Base-by-base conservation (phyloP, 2,113 vertebrate species). In the Ramphastos sulfuratus region DNA sequence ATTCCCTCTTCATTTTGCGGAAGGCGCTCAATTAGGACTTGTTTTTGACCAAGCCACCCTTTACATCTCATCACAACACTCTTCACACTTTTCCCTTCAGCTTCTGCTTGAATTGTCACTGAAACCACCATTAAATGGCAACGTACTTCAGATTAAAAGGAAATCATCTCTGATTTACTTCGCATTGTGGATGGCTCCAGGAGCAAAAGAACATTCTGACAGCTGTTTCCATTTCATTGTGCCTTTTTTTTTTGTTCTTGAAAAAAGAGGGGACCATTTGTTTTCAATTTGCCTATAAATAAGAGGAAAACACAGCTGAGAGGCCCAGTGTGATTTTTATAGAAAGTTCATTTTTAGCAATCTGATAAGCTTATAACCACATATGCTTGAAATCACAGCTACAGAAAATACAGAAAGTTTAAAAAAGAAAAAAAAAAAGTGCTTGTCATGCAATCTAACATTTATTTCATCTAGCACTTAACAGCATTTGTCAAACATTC, bases 211-310 rank as follows among this genome's bases (percentile, higher is more conserved):
- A 73, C 96, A 96, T 97, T 97, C 96, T 96, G 95, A 98, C 98
- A 99, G 98, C 97, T 99, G 98, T 96, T 98, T 98, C 97, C 95
- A 98, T 98, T 98, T 98, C 97, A 97, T 96, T 96, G 95, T 93
- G 69, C 91, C 93, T 95, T 96, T 96, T 92, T 44, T 44, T 44
- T 44, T 44, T 44, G 15, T 16, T 44, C 5, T 44, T 44, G 55
- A 70, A 89, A 87, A 75, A 69, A 66, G 48, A 79, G 69, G 92
- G 95, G 76, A 95, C 96, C 98, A 98, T 98, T 98, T 98, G 98
- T 97, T 97, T 98, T 98, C 97, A 97, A 98, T 98, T 98, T 98
- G 97, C 97, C 98, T 98, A 96, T 98, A 98, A 98, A 98, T 98
- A 98, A 98, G 98, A 97, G 97, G 96, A 96, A 98, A 98, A 98